Base-by-base conservation (phyloP, 2,113 vertebrate species). In the Cebus imitator region DNA sequence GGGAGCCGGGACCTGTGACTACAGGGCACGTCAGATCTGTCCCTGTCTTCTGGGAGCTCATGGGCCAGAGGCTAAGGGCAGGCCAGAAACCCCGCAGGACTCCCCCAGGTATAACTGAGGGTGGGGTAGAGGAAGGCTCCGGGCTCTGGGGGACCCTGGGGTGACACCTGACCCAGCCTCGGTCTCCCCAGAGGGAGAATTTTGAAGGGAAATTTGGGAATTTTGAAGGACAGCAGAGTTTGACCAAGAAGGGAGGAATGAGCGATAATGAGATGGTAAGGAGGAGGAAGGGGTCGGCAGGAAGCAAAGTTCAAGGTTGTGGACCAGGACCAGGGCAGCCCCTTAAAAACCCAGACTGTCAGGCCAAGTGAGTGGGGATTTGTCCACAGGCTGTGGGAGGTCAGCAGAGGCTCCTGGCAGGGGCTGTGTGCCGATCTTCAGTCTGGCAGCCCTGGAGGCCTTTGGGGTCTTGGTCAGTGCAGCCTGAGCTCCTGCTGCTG, bases 301-400 rank as follows among this genome's bases (percentile, higher is more conserved):
- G 48, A 52, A 35, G 30, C 4, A 7, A n/a, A 35, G 8, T 32
- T 12, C 17, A 32, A 37, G 30, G 76, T 4, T 23, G 11, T 70
- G n/a, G 2, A 13, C 68, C 2, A 4, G 9, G 70, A 12, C 0
- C 6, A 18, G n/a, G 9, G 50, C 23, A 20, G 66, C 6, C 10
- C 23, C n/a, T 52, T 7, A 50, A 40, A 72, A 18, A 40, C 9
- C 85, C 21, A 0, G 3, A 12, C 8, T 12, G 23, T 25, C 66
- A 40, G 48, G 17, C n/a, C 13, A 17, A 7, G 9, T 8, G n/a
- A 72, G n/a, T n/a, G 9, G 27, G 25, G 25, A 14, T 55, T 5
- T 13, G 16, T 40, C 48, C 14, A 1, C 23, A 40, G 23, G 37
- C 10, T 43, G 10, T 23, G 3, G 72, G 37, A 75, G 2, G 8